Conservation (phyloP, 2,888 invertebrate species). For the Drosophila flavopinicola region DNA sequence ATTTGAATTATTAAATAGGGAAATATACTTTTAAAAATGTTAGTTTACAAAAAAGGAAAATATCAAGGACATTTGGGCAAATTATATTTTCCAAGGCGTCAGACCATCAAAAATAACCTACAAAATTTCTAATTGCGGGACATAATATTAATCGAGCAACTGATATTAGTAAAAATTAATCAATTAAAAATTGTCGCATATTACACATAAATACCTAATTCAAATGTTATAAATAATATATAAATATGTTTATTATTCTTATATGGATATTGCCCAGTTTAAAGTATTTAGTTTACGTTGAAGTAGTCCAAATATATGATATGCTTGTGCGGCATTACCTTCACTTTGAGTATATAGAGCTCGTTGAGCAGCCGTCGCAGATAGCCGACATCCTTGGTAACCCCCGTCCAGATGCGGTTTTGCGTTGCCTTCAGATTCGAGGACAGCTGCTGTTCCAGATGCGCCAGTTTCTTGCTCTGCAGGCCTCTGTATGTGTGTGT, state of each 20-base stretch:
- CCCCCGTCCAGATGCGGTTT: conserved; percentile 90
- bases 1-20: too few species aligned
- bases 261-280: background rate
- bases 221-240: background rate
- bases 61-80: too few species aligned
- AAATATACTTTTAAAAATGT: too few species aligned
- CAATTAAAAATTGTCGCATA: background rate
- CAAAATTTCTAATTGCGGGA: too few species aligned
- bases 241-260: background rate
- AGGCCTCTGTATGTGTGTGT: conserved; percentile 79
- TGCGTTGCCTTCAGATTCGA: conserved; percentile 91
- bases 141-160: too few species aligned
- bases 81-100: too few species aligned
- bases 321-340: conserved; percentile 85
- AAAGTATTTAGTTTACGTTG: conserved; percentile 4
- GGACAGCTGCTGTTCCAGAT: conserved; percentile 91
- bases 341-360: conserved; percentile 92
- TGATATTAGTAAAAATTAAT: background rate
- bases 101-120: background rate
- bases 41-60: too few species aligned
- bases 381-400: conserved; percentile 90
- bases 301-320: conserved; percentile 21
- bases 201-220: conserved; percentile 1
- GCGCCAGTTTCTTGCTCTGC: conserved; percentile 89
- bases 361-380: conserved; percentile 91